Conservation (phyloP, 2,113 vertebrate genomes). For the Menidia beryllina region DNA sequence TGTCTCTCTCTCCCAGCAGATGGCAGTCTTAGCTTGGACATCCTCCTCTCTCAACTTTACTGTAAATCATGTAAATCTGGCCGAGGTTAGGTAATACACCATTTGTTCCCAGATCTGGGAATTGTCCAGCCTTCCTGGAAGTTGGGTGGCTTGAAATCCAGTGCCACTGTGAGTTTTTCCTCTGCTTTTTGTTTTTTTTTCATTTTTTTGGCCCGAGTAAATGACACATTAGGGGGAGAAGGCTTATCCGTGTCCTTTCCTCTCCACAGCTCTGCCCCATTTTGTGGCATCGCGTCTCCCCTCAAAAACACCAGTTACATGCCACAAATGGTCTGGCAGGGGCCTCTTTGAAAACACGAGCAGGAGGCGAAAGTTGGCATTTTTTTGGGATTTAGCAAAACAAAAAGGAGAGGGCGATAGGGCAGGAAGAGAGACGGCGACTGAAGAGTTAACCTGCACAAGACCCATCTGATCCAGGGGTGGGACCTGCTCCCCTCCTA, state of each 20-base stretch:
- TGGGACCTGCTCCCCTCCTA: constrained; percentile 57
- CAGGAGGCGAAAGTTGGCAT: neutral
- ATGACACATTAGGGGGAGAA: constrained; percentile 1
- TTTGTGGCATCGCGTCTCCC: constrained; percentile 51
- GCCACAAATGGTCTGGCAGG: constrained; percentile 39
- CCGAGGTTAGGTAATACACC: constrained; percentile 53
- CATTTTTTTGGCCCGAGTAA: neutral
- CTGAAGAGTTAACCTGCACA: constrained; percentile 61
- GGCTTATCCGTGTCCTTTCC: constrained; percentile 21
- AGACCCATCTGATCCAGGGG: constrained; percentile 50
- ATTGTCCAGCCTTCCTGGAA: constrained; percentile 54
- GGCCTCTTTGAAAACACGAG: constrained; percentile 18
- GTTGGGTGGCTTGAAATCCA: constrained; percentile 26
- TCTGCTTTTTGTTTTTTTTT: neutral
- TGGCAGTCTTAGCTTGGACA: constrained; percentile 50
- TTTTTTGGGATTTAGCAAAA: neutral
- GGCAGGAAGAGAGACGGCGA: neutral
- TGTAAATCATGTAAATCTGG: constrained; percentile 67
- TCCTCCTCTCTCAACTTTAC: constrained; percentile 1
- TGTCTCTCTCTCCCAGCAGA: constrained; percentile 38
- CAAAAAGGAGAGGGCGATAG: neutral
- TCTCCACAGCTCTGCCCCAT: constrained; percentile 24
- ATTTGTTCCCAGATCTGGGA: constrained; percentile 64
- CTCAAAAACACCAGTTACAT: constrained; percentile 43
- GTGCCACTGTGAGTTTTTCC: neutral